Percentiles rank a stretch among this genome's conserved stretches.
These are phyloP conservation scores for Jaculus jaculus DNA, from an alignment of 2,113 vertebrate genomes.

Conservation along the genomic window DNA sequence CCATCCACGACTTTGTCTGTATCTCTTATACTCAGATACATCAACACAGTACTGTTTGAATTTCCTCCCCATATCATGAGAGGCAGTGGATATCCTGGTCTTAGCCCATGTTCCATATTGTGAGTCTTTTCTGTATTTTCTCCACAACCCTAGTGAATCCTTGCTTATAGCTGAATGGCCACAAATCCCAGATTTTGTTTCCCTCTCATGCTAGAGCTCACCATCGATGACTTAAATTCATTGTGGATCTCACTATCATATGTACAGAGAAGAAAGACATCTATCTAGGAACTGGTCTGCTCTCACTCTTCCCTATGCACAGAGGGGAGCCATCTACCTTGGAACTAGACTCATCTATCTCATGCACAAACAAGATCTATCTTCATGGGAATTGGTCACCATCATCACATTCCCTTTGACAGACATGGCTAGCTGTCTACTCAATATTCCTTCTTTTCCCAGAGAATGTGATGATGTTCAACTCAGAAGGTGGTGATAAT, in stretches of 20 bases:
- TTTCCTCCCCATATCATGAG: background rate
- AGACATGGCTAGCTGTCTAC: background rate
- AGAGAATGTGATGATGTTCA: background rate
- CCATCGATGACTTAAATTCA: accelerated
- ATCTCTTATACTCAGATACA: accelerated
- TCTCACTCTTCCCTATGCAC: background rate
- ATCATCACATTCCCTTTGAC: background rate
- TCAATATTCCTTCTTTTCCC: too few species aligned
- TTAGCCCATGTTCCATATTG: background rate
- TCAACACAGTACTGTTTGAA: background rate
- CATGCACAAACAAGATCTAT: background rate
- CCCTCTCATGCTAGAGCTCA: too few species aligned
- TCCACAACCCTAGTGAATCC: background rate
- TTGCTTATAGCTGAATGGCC: too few species aligned
- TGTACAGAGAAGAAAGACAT: too few species aligned
- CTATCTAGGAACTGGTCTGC: background rate
- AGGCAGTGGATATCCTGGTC: background rate
- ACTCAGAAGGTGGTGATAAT: background rate
- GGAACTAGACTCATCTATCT: background rate
- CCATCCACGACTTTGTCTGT: accelerated
- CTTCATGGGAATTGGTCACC: background rate
- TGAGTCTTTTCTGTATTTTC: too few species aligned
- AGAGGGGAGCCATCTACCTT: background rate
- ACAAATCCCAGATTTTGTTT: too few species aligned
- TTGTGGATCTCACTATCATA: too few species aligned